A percentile compares a stretch with the other conserved stretches of the same genome.
Conservation (phyloP, 2,113 vertebrate genomes). For the Emydura subglobosa region DNA sequence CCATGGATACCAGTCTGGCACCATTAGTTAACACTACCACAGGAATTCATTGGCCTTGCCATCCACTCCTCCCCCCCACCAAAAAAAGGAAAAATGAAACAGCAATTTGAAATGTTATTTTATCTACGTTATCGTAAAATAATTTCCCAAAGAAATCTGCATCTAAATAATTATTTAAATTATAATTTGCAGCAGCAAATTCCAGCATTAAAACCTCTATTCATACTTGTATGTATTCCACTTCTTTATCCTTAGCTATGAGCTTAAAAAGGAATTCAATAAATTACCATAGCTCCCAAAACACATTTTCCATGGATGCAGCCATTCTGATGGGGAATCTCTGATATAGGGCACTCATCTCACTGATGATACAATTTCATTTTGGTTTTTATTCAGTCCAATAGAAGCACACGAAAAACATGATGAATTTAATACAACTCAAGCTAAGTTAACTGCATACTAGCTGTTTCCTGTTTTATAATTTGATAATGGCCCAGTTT, state of each 20-base stretch:
- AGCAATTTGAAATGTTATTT: background rate
- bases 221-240: background rate
- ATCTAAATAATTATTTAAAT: background rate
- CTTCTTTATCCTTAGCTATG: background rate
- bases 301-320: background rate
- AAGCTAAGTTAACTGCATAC: background rate
- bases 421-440: accelerated
- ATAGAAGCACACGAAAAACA: background rate
- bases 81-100: background rate
- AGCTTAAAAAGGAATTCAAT: background rate
- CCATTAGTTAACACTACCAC: background rate
- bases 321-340: background rate
- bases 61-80: no score
- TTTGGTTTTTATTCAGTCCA: background rate
- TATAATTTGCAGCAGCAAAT: background rate
- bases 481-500: background rate
- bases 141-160: background rate
- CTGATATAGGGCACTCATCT: background rate
- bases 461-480: background rate
- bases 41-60: background rate
- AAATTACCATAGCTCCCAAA: background rate
- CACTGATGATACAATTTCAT: accelerated
- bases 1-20: background rate
- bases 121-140: background rate
- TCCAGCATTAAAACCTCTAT: background rate